These are phyloP conservation scores for Polydrusus pterygomalis DNA, from an alignment of 2,888 invertebrate genomes.

Conservation along the genomic window DNA sequence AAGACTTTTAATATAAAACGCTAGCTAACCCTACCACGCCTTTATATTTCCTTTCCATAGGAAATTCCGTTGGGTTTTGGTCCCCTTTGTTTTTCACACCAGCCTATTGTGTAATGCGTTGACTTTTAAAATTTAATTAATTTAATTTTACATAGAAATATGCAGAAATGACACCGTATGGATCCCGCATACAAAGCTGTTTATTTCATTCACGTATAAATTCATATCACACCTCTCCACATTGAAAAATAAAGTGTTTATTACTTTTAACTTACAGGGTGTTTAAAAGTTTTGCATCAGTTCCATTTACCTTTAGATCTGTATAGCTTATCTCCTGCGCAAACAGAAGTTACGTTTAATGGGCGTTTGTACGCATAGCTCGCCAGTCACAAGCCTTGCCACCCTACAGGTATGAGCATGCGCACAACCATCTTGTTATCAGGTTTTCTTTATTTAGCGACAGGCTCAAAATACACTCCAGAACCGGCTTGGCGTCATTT, in stretches of 20 bases:
- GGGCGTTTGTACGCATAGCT: no score
- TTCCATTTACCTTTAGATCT: no score
- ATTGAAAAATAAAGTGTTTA: constrained; percentile 33
- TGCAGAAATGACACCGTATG: constrained; percentile 49
- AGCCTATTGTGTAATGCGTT: constrained; percentile 48
- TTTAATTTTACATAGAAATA: constrained; percentile 50
- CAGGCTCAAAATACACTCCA: no score
- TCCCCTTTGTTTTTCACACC: constrained; percentile 51
- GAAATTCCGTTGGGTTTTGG: constrained; percentile 48
- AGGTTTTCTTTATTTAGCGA: no score
- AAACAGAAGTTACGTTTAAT: no score
- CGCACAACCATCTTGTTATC: no score
- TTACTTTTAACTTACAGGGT: neutral
- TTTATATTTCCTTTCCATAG: constrained; percentile 47
- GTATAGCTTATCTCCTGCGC: no score
- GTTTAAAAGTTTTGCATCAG: neutral
- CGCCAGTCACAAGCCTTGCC: no score
- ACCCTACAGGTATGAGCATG: no score
- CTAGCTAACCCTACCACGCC: constrained; percentile 60
- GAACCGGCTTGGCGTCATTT: no score
- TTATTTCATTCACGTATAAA: constrained; percentile 38
- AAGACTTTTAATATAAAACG: constrained; percentile 58
- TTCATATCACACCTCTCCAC: constrained; percentile 45
- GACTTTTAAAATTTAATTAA: constrained; percentile 54
- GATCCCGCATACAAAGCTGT: constrained; percentile 51